Conservation (phyloP, 2,888 invertebrate species). For the Camptogramma bilineatum region DNA sequence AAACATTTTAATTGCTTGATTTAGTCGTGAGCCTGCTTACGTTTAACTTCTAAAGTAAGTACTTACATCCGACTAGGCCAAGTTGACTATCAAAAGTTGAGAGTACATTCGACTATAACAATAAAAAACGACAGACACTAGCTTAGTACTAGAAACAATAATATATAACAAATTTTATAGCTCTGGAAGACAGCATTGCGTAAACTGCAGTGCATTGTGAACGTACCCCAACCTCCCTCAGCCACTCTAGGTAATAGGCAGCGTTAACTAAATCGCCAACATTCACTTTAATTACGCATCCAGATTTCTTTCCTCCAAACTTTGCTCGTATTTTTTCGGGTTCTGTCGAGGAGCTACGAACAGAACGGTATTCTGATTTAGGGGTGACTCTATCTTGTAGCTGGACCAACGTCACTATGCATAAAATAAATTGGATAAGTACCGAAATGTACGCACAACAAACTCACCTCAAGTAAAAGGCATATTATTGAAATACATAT, state of each 20-base stretch:
- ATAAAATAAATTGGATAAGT: neutral
- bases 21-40: no score
- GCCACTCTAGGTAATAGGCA: conserved; percentile 59
- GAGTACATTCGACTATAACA: no score
- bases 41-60: no score
- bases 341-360: conserved; percentile 27
- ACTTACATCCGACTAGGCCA: no score
- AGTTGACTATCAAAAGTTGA: no score
- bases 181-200: neutral
- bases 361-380: conserved; percentile 21
- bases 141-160: neutral
- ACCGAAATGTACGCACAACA: no score
- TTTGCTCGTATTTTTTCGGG: conserved; percentile 49
- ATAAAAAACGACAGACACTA: no score
- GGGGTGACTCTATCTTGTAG: neutral
- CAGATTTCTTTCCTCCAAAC: conserved; percentile 60
- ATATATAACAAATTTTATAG: neutral
- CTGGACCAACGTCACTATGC: neutral
- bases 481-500: no score
- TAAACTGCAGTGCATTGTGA: conserved; percentile 2
- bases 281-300: conserved; percentile 69
- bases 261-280: conserved; percentile 67
- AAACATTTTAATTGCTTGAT: no score
- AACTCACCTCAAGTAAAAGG: no score
- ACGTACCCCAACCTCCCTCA: conserved; percentile 25